A percentile compares a stretch with the other conserved stretches of the same genome.
Conservation (phyloP, 2,113 vertebrate genomes). For the Ciconia stormi region DNA sequence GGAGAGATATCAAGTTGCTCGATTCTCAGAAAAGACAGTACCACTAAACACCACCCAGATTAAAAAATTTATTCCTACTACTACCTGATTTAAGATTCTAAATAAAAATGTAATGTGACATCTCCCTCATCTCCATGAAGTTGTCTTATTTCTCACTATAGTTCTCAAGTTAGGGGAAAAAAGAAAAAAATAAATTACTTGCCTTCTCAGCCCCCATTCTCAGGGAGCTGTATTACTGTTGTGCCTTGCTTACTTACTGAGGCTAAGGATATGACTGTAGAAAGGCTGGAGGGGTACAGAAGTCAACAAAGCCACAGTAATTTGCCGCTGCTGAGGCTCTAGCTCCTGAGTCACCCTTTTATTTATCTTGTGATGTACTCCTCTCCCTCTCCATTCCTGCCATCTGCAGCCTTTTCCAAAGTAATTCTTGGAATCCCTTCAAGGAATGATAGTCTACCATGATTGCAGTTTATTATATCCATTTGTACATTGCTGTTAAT, state of each 20-base stretch:
- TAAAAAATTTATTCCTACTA: background rate
- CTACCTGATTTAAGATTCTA: background rate
- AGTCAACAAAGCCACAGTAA: background rate
- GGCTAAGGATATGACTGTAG: background rate
- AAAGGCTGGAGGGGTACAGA: background rate
- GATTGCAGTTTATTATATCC: background rate
- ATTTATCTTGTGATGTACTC: background rate
- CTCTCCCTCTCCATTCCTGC: background rate
- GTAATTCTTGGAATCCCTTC: background rate
- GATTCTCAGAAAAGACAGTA: background rate
- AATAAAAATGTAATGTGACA: background rate
- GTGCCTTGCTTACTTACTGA: background rate
- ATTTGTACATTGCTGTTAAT: background rate
- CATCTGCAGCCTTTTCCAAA: background rate
- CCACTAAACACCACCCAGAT: background rate
- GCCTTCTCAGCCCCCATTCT: background rate
- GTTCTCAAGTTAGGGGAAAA: fast-evolving
- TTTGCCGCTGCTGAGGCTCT: background rate
- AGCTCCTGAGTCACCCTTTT: background rate
- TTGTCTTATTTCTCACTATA: background rate
- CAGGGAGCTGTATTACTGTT: background rate
- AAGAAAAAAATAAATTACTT: background rate
- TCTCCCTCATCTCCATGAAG: background rate
- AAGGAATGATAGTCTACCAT: background rate
- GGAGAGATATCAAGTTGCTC: background rate